phyloP scores from a whole-genome alignment of 2,113 vertebrate genomes.

The Psephotus haematonotus region DNA sequence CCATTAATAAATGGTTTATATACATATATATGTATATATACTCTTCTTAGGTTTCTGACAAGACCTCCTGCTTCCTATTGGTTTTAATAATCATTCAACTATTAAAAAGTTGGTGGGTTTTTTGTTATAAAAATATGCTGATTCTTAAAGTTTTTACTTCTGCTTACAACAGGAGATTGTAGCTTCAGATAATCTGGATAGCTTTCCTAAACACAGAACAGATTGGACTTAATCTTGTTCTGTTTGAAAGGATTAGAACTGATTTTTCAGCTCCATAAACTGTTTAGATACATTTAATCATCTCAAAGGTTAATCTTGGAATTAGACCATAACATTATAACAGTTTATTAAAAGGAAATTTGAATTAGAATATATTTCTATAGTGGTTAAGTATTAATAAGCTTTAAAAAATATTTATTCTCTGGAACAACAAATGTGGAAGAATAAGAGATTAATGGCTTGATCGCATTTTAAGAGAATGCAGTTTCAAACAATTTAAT shows the following conservation, averaged over 20 bases:
- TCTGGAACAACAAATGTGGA: background rate
- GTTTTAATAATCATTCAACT: background rate
- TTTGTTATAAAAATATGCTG: background rate
- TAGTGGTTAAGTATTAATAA: background rate
- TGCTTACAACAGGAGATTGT: background rate
- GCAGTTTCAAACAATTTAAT: background rate
- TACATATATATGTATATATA: background rate
- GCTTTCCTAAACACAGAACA: slow-evolving; percentile 42
- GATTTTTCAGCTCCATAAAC: slow-evolving; percentile 28
- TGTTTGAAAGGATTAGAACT: slow-evolving; percentile 34
- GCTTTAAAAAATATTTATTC: background rate
- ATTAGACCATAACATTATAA: background rate
- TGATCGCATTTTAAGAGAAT: background rate
- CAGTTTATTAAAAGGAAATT: slow-evolving; percentile 18
- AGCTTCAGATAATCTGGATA: background rate
- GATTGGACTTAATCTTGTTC: slow-evolving; percentile 24
- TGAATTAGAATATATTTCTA: background rate
- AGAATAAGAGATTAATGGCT: background rate
- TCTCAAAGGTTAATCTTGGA: slow-evolving; percentile 32
- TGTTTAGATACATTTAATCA: background rate
- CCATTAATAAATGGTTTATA: background rate
- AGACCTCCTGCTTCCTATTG: background rate
- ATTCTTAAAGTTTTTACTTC: background rate
- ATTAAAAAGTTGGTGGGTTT: background rate
- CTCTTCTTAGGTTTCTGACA: background rate